phyloP scores from a whole-genome alignment of 2,888 invertebrate species.

The Rapana venosa region DNA sequence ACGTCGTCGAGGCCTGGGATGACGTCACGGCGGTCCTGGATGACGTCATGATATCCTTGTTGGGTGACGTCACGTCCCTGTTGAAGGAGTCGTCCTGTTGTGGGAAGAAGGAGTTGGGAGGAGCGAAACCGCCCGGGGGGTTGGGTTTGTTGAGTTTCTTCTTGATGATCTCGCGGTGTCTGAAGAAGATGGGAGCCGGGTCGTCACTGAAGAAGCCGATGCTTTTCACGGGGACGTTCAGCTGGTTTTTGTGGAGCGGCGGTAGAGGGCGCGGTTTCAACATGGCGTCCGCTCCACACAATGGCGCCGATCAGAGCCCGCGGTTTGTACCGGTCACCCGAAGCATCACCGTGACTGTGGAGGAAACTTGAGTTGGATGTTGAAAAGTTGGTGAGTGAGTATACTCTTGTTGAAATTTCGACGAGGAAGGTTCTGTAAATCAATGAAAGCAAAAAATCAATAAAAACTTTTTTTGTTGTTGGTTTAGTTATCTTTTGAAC shows the following conservation, averaged over 20 bases:
- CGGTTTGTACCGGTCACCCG: too few species aligned
- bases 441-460: too few species aligned
- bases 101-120: not conserved
- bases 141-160: not conserved
- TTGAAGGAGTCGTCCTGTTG: not conserved
- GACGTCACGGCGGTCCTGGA: not conserved
- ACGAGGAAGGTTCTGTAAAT: too few species aligned
- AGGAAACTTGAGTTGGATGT: too few species aligned
- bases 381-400: too few species aligned
- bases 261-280: slow-evolving; percentile 14
- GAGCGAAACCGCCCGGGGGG: not conserved
- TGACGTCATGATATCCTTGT: not conserved
- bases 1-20: too few species aligned
- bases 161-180: slow-evolving; percentile 15
- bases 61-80: not conserved
- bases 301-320: too few species aligned
- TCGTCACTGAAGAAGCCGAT: not conserved
- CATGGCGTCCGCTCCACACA: not conserved
- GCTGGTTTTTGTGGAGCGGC: slow-evolving; percentile 29
- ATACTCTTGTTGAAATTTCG: too few species aligned
- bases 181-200: not conserved
- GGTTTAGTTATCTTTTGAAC: too few species aligned
- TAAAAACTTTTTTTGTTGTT: too few species aligned
- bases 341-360: too few species aligned
- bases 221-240: not conserved